Percentiles rank a stretch among this genome's conserved stretches.
phyloP scores from a whole-genome alignment of 2,113 vertebrate genomes.

The Muscicapa adusta region DNA sequence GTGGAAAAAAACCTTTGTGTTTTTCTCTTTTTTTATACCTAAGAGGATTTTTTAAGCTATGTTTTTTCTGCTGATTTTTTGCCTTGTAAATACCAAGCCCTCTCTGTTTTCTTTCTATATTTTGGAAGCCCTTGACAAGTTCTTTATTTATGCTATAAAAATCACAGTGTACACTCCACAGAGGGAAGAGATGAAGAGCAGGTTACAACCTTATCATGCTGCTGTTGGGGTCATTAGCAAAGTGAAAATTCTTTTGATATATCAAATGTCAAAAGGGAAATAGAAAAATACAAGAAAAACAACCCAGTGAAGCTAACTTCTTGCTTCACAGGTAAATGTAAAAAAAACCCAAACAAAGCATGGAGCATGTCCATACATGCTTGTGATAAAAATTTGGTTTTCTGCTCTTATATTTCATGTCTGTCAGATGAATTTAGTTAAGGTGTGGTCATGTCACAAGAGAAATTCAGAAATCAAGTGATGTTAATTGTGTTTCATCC shows the following conservation, averaged over 20 bases:
- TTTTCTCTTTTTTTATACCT: not conserved
- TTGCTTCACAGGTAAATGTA: not conserved
- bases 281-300: not conserved
- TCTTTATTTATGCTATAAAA: not conserved
- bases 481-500: not conserved
- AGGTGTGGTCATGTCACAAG: not conserved
- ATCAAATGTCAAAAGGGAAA: not conserved
- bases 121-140: not conserved
- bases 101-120: not conserved
- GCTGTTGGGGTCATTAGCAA: not conserved
- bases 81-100: not conserved
- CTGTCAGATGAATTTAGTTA: not conserved
- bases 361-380: fast-evolving
- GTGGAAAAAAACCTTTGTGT: not conserved
- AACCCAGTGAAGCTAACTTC: not conserved
- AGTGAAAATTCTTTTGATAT: not conserved
- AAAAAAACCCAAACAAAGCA: not conserved
- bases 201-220: not conserved
- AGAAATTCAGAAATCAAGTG: not conserved
- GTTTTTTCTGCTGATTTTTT: not conserved
- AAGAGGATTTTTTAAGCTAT: not conserved
- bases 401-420: not conserved
- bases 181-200: not conserved
- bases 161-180: not conserved
- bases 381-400: not conserved